Evolutionary conservation across 2,797 vertebrate genomes (phyloP).

Genomic region (Scleropages formosus): DNA sequence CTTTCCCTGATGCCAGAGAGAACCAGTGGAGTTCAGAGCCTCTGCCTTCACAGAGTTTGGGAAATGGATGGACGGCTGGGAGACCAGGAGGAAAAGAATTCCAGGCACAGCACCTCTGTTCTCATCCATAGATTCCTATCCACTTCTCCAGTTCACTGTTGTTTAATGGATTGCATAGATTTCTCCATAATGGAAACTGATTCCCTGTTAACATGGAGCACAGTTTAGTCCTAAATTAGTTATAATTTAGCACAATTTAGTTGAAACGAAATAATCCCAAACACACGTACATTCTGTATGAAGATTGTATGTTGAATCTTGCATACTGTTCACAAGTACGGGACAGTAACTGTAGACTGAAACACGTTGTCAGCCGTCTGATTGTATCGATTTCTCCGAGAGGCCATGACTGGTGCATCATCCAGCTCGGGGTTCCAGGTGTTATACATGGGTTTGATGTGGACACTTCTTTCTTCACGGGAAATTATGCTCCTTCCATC

Average conservation of each 20-base stretch:
- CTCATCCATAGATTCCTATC: neutral
- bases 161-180: neutral
- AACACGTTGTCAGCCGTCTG: neutral
- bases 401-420: slow-evolving; percentile 74
- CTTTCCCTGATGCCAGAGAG: slow-evolving; percentile 61
- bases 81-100: slow-evolving; percentile 73
- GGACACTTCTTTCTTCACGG: slow-evolving; percentile 75
- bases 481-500: slow-evolving; percentile 63
- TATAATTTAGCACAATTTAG: neutral
- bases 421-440: slow-evolving; percentile 67
- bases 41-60: slow-evolving; percentile 72
- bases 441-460: slow-evolving; percentile 64
- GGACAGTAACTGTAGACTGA: no score
- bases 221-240: neutral
- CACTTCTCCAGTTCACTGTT: neutral
- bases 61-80: slow-evolving; percentile 83
- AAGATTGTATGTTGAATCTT: no score
- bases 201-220: neutral
- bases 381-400: slow-evolving; percentile 17
- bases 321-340: neutral
- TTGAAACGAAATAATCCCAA: no score
- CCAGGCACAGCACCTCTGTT: slow-evolving; percentile 58
- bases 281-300: no score
- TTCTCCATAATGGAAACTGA: neutral
- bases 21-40: slow-evolving; percentile 58